Conservation (phyloP, 2,888 invertebrate species). For the Eulithis prunata region DNA sequence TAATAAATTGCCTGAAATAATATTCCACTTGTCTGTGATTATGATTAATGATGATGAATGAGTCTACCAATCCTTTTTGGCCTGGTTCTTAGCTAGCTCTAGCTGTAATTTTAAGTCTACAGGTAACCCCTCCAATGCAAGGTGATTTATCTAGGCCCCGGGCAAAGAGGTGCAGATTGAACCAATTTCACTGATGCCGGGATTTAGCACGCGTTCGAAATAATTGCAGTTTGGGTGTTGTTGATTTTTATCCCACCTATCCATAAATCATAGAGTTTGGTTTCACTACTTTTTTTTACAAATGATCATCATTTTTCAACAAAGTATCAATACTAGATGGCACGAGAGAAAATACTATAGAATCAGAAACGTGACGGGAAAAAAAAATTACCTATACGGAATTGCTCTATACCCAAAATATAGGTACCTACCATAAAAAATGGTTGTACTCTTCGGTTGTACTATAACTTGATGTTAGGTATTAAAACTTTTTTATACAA, state of each 20-base stretch:
- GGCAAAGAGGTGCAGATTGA: constrained; percentile 39
- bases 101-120: constrained; percentile 10
- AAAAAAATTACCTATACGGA: no score
- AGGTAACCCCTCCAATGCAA: constrained; percentile 38
- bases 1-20: no score
- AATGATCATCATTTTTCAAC: no score
- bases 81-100: constrained; percentile 8
- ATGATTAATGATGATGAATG: not conserved
- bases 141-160: constrained; percentile 53
- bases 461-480: no score
- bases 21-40: no score
- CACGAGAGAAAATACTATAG: no score
- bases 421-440: no score
- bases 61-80: constrained; percentile 18
- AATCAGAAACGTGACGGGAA: no score
- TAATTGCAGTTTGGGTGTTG: constrained; percentile 30
- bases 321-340: no score
- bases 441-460: no score
- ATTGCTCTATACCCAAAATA: no score
- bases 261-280: constrained; percentile 11
- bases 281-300: not conserved
- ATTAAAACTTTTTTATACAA: no score
- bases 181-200: constrained; percentile 40
- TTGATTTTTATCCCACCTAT: constrained; percentile 23
- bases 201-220: constrained; percentile 30